Conservation (phyloP, 2,113 vertebrate species). For the Hippocampus mohnikei region DNA sequence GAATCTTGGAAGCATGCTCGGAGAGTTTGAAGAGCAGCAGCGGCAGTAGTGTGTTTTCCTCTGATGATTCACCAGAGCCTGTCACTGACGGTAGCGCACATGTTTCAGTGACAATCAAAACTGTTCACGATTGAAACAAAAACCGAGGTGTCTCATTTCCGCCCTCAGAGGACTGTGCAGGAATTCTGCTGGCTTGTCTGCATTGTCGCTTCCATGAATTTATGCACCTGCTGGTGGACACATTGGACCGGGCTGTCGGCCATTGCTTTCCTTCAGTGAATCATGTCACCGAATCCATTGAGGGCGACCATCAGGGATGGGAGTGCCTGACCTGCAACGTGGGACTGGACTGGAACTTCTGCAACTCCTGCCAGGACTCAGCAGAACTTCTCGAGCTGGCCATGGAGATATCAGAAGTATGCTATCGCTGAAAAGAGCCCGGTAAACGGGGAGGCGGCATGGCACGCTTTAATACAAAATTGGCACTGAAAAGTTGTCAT, state of each 20-base stretch:
- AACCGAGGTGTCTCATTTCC: not conserved
- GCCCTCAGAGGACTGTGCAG: constrained; percentile 60
- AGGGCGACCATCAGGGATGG: constrained; percentile 28
- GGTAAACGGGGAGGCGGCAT: not conserved
- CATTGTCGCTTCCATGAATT: constrained; percentile 61
- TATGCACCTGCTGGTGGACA: constrained; percentile 38
- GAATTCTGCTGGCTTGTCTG: constrained; percentile 57
- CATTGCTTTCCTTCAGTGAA: constrained; percentile 51
- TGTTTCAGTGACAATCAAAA: not conserved
- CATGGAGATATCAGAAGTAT: constrained; percentile 67
- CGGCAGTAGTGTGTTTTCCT: constrained; percentile 44
- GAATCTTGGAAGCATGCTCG: constrained; percentile 35
- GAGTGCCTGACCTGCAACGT: constrained; percentile 47
- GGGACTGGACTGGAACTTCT: constrained; percentile 56
- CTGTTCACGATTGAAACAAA: not conserved
- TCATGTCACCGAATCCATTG: constrained; percentile 23
- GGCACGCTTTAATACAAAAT: too few relatives aligned
- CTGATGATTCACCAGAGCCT: constrained; percentile 49
- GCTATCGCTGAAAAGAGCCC: constrained; percentile 44
- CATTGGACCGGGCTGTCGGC: constrained; percentile 25
- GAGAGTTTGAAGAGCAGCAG: constrained; percentile 36
- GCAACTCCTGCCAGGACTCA: constrained; percentile 56
- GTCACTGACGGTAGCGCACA: constrained; percentile 39
- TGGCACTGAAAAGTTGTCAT: not conserved
- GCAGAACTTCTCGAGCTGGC: constrained; percentile 63